phyloP scores from a whole-genome alignment of 92 coral and sea anemone species.

The Phymanthus crucifer region DNA sequence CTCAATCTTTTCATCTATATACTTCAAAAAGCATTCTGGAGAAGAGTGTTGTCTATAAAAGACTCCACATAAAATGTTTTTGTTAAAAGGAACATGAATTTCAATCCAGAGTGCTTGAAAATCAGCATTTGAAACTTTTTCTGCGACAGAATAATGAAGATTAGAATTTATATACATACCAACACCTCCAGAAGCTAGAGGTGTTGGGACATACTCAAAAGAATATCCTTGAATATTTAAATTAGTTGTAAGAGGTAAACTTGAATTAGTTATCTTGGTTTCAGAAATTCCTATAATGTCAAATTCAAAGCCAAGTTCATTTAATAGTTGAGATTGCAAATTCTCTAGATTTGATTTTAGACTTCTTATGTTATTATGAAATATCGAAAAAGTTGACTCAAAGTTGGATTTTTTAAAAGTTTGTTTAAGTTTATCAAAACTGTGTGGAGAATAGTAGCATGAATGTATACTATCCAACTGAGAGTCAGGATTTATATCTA shows the following conservation, averaged over 20 bases:
- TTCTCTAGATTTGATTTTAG: slow-evolving; percentile 5
- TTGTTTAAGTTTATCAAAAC: neutral
- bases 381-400: slow-evolving; percentile 16
- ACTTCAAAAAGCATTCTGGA: neutral
- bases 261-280: slow-evolving; percentile 27
- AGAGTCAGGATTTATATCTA: slow-evolving; percentile 28
- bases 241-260: neutral
- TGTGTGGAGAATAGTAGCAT: slow-evolving; percentile 22
- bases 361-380: slow-evolving; percentile 1
- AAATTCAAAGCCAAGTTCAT: slow-evolving; percentile 38
- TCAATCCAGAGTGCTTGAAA: neutral
- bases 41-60: slow-evolving; percentile 25
- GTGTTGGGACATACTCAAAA: slow-evolving; percentile 37
- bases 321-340: slow-evolving; percentile 29
- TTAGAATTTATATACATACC: slow-evolving; percentile 39
- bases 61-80: slow-evolving; percentile 24
- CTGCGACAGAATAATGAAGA: slow-evolving; percentile 30
- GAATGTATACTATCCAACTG: slow-evolving; percentile 24
- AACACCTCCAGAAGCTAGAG: slow-evolving; percentile 54
- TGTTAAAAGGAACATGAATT: neutral
- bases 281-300: slow-evolving; percentile 36
- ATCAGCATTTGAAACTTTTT: slow-evolving; percentile 48
- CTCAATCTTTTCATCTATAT: slow-evolving; percentile 17
- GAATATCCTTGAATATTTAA: slow-evolving; percentile 33
- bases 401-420: too few species aligned